Evolutionary conservation across 1,140 invertebrate genomes (phyloP).

Genomic region (Drosophila paulistorum): DNA sequence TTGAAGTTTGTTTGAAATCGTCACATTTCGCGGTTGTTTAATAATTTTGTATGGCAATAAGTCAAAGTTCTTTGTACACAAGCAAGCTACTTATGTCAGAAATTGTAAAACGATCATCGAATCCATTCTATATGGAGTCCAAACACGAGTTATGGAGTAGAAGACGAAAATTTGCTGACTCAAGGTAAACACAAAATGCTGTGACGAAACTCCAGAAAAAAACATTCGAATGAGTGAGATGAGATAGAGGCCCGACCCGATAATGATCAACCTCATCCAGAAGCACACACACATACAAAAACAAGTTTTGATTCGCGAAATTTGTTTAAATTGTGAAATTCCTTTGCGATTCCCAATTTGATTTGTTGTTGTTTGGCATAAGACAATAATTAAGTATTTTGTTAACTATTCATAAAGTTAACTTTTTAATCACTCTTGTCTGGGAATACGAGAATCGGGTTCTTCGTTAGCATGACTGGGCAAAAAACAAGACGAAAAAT

Average conservation of each 20-base stretch:
- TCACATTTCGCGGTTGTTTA: conserved; percentile 18
- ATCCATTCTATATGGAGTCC: neutral
- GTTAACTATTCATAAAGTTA: conserved; percentile 43
- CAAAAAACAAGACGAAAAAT: neutral
- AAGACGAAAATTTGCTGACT: conserved; percentile 39
- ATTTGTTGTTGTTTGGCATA: conserved; percentile 24
- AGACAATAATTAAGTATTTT: conserved; percentile 30
- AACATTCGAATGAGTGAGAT: neutral
- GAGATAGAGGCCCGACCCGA: conserved; percentile 29
- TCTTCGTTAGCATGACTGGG: conserved; percentile 10
- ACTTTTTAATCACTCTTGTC: conserved; percentile 23
- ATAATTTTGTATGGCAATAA: conserved; percentile 39
- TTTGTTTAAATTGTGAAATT: conserved; percentile 44
- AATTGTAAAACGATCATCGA: conserved; percentile 3
- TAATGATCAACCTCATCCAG: neutral
- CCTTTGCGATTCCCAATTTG: conserved; percentile 17
- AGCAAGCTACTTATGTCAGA: conserved; percentile 12
- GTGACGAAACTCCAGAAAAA: conserved; percentile 16
- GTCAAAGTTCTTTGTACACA: conserved; percentile 33
- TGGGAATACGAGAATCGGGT: conserved; percentile 14
- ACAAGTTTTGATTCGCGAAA: conserved; percentile 36
- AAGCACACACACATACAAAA: neutral
- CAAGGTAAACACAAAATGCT: conserved; percentile 22
- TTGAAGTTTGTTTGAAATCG: neutral
- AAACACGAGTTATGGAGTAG: neutral